Conservation (phyloP, 1,140 invertebrate genomes). For the Drosophila teissieri region DNA sequence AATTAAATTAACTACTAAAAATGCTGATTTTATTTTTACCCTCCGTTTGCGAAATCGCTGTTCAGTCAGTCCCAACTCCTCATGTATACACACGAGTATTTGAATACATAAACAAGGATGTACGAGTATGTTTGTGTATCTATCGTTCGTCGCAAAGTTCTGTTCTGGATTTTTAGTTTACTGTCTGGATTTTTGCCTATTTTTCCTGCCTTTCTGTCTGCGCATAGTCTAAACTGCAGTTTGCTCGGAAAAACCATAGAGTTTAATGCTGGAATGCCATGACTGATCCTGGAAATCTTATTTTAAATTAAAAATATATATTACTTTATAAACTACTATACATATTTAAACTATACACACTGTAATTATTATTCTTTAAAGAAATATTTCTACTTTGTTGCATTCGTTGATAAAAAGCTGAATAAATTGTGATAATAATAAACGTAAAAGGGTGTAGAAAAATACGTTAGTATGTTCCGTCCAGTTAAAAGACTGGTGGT, state of each 20-base stretch:
- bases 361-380: not conserved
- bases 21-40: slow-evolving; percentile 83
- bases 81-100: slow-evolving; percentile 17
- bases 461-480: no score
- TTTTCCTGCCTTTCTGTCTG: slow-evolving; percentile 6
- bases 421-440: no score
- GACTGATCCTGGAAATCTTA: not conserved
- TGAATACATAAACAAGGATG: slow-evolving; percentile 43
- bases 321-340: no score
- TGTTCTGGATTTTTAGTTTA: slow-evolving; percentile 10
- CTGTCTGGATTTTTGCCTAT: slow-evolving; percentile 9
- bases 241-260: not conserved
- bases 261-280: not conserved
- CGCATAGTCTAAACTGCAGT: not conserved
- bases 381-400: not conserved
- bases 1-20: slow-evolving; percentile 85
- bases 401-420: not conserved
- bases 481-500: no score
- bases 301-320: no score
- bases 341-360: no score
- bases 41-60: slow-evolving; percentile 52
- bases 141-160: slow-evolving; percentile 18
- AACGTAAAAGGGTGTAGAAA: no score
- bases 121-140: slow-evolving; percentile 12
- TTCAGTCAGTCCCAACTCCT: slow-evolving; percentile 3